Evolutionary conservation across 2,797 vertebrate species (phyloP).

Genomic region (Sebastes ruberrimus): DNA sequence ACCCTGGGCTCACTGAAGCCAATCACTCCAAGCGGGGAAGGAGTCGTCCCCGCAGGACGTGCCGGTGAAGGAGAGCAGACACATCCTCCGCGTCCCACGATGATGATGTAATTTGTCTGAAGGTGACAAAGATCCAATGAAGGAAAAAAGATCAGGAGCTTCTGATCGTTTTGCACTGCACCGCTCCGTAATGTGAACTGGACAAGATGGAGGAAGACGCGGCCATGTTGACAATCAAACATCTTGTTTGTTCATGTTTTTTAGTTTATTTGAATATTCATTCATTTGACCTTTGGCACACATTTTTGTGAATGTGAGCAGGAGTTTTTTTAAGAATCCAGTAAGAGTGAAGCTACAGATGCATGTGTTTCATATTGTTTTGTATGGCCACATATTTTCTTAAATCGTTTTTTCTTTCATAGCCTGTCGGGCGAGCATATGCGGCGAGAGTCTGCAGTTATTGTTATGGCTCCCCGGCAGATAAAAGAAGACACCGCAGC

Average conservation of each 20-base stretch:
- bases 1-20: slow-evolving; percentile 2
- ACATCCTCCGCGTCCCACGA: slow-evolving; percentile 3
- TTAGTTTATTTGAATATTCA: slow-evolving; percentile 21
- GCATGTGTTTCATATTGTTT: slow-evolving; percentile 71
- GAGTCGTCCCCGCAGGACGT: slow-evolving; percentile 22
- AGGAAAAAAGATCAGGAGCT: slow-evolving; percentile 33
- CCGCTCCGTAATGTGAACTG: slow-evolving; percentile 57
- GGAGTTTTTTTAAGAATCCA: slow-evolving; percentile 21
- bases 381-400: slow-evolving; percentile 68
- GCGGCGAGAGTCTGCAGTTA: slow-evolving; percentile 47
- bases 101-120: slow-evolving; percentile 47
- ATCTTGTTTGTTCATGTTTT: slow-evolving; percentile 43
- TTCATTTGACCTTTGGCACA: slow-evolving; percentile 42
- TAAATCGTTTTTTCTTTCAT: slow-evolving; percentile 40
- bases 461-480: slow-evolving; percentile 42
- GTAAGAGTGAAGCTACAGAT: slow-evolving; percentile 63
- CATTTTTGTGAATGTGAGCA: slow-evolving; percentile 39
- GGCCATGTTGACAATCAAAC: slow-evolving; percentile 38
- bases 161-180: slow-evolving; percentile 68
- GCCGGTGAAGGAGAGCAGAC: slow-evolving; percentile 44
- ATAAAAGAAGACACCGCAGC: slow-evolving; percentile 34
- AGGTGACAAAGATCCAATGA: slow-evolving; percentile 43
- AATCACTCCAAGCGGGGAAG: slow-evolving; percentile 23
- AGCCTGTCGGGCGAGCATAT: slow-evolving; percentile 49
- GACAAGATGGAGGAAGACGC: slow-evolving; percentile 20